A percentile compares a stretch with the other conserved stretches of the same genome.
These are phyloP conservation scores for Anolis carolinensis DNA, from an alignment of 2,113 vertebrate genomes.

Conservation along the genomic window DNA sequence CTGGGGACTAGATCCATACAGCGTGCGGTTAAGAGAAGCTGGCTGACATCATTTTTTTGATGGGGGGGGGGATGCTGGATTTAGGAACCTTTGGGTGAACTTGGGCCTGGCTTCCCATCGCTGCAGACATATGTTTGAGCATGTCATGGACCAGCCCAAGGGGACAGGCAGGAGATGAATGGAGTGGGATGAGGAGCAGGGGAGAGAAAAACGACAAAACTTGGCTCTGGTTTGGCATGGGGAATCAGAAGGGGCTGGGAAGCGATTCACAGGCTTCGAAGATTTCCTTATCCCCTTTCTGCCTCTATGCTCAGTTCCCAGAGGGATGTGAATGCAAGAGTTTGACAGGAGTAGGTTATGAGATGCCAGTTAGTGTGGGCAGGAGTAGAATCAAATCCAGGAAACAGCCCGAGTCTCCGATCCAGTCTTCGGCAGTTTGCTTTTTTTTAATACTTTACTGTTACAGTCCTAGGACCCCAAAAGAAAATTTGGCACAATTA, in stretches of 20 bases:
- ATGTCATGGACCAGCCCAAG: conserved; percentile 30
- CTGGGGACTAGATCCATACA: conserved; percentile 15
- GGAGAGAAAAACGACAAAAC: conserved; percentile 40
- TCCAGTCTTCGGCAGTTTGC: no score
- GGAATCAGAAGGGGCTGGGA: conserved; percentile 43
- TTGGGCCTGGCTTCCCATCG: conserved; percentile 35
- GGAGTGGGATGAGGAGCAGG: conserved; percentile 38
- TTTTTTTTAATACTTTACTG: no score
- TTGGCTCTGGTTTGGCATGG: conserved; percentile 44
- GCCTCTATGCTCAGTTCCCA: background rate
- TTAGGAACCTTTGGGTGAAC: conserved; percentile 48
- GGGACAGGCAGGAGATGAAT: conserved; percentile 49
- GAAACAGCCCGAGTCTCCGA: no score
- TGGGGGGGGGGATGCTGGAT: background rate
- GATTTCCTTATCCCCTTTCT: background rate
- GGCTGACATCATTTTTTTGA: background rate
- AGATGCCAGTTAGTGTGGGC: no score
- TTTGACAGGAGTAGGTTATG: no score
- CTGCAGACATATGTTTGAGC: conserved; percentile 47
- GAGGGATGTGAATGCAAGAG: background rate
- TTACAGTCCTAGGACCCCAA: no score
- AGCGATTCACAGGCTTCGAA: conserved; percentile 18
- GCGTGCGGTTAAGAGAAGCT: background rate
- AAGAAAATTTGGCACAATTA: no score
- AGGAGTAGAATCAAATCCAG: no score